A percentile compares a stretch with the other conserved stretches of the same genome.
phyloP scores from a whole-genome alignment of 1,140 invertebrate genomes.

The Limonius californicus region DNA sequence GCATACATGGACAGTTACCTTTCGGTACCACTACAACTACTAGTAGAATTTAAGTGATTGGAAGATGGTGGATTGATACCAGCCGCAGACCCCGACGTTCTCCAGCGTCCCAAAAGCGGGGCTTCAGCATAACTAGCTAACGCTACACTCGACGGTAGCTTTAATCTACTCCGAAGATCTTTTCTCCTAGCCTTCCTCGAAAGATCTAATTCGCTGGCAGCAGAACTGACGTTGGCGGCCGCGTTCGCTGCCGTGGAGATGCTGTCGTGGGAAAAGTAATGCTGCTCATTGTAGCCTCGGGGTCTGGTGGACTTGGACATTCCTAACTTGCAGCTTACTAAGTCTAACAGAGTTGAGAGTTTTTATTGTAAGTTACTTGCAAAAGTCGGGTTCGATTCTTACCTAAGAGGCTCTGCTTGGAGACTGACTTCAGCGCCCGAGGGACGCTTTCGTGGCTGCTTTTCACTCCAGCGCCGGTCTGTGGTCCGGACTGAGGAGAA shows the following conservation, averaged over 20 bases:
- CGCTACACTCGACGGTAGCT: constrained; percentile 54
- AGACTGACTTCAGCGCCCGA: constrained; percentile 51
- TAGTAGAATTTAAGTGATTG: constrained; percentile 59
- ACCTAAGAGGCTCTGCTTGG: constrained; percentile 44
- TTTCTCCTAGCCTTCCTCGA: constrained; percentile 62
- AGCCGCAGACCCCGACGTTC: constrained; percentile 58
- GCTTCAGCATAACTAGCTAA: constrained; percentile 57
- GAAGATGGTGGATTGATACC: constrained; percentile 57
- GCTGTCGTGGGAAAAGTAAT: constrained; percentile 68
- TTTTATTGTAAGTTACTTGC: not conserved
- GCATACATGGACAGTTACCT: constrained; percentile 54
- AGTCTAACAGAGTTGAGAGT: constrained; percentile 54
- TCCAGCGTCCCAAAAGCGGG: constrained; percentile 53
- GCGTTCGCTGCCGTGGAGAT: constrained; percentile 65
- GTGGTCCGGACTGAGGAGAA: constrained; percentile 44
- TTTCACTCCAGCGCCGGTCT: constrained; percentile 43
- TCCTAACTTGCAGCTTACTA: constrained; percentile 64
- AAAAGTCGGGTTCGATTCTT: constrained; percentile 6
- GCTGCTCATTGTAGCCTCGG: constrained; percentile 38
- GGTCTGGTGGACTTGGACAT: constrained; percentile 49
- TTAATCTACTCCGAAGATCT: constrained; percentile 62
- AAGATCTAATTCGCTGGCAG: constrained; percentile 70
- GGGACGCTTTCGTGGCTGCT: constrained; percentile 43
- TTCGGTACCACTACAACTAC: constrained; percentile 64
- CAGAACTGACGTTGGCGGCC: constrained; percentile 55